Evolutionary conservation across 2,797 vertebrate genomes (phyloP), one percentile per base, ranked within the genome.

Genomic region (Sarcoramphus papa): DNA sequence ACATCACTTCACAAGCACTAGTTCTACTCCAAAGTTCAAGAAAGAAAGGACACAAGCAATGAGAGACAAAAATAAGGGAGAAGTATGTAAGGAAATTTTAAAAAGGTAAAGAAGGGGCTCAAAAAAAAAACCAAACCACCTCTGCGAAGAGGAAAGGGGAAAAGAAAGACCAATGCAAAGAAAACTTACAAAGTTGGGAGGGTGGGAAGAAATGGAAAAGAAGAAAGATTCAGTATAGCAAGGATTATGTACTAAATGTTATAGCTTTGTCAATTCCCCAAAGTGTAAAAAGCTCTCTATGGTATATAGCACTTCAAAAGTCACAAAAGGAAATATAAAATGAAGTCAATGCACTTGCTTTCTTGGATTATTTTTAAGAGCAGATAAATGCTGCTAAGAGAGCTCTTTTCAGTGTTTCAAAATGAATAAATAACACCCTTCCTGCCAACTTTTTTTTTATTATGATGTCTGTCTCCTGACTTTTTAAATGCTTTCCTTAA

Each of bases 361-460:
- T 95, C 8, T 15, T 67, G 27, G 27, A 60, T 67, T 69, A 64
- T 65, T 80, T 81, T 86, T 47, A 93, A 94, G 17, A 74, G 53
- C 48, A 95, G 86, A 93, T 93, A 97, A 97, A 92, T 90, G 92
- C 45, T 93, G 47, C 41, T 97, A 97, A 93, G 82, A 92, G 90
- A 88, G 37, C 37, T 97, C 85, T 96, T 96, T 92, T 91, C 31
- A 24, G 48, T 92, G 72, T 96, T 97, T 96, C 83, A 95, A 91
- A 97, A 97, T 97, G 31, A 97, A 98, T 95, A 98, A 97, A 97
- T 96, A 98, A 95, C 92, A 96, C 41, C 25, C 67, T 97, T 67
- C 75, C 67, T 97, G 92, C 53, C 91, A 89, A 88, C 47, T 51
- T 47, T 96, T 96, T 89, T 96, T 95, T 96, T 93, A 90, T 96